Base-by-base conservation (phyloP, 2,888 invertebrate species). In the Ochropleura leucogaster region DNA sequence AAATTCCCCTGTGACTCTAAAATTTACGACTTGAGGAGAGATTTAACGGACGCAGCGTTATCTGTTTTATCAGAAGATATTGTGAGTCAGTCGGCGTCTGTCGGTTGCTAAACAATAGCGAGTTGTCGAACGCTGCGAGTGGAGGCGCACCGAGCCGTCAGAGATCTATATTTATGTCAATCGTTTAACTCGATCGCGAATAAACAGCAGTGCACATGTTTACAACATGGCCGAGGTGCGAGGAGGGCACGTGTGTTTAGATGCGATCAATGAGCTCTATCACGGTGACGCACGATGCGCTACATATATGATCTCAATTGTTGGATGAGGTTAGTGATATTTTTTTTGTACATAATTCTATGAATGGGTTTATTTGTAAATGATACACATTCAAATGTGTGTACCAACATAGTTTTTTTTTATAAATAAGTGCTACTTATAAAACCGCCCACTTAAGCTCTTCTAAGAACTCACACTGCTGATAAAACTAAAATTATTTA, bases 11-110 rank as follows among this genome's bases (percentile, higher is more conserved):
- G 92, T 92, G 94, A 93, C 93, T 95, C 92, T 92, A 88, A 95
- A 96, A 96, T 96, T 96, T 96, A 96, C 94, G 94, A 95, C 93
- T 92, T 89, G 89, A 94, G 91, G 92, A 91, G 94, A 95, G 95
- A 95, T 95, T 96, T 96, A 92, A 93, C 93, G 92, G 91, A 90
- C 93, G 92, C 86, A 79, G 83, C 88, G 89, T 96, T 96, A 96
- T 96, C 96, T 94, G 85, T 88, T 92, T 95, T 95, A 96, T 96
- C 96, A 95, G 92, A 94, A 91, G 94, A 94, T 93, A 92, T 92
- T 91, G 92, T 89, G 93, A 90, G 90, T 89, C 89, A 91, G 89
- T 87, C 85, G 90, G 87, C 87, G 89, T 89, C 89, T 92, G 92
- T 92, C 91, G 92, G 89, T 88, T 83, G 85, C 87, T 89, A 86